Percentiles rank a stretch among this genome's conserved stretches.
These are phyloP conservation scores for Diuraphis noxia DNA, from an alignment of 1,140 invertebrate genomes.

Conservation along the genomic window DNA sequence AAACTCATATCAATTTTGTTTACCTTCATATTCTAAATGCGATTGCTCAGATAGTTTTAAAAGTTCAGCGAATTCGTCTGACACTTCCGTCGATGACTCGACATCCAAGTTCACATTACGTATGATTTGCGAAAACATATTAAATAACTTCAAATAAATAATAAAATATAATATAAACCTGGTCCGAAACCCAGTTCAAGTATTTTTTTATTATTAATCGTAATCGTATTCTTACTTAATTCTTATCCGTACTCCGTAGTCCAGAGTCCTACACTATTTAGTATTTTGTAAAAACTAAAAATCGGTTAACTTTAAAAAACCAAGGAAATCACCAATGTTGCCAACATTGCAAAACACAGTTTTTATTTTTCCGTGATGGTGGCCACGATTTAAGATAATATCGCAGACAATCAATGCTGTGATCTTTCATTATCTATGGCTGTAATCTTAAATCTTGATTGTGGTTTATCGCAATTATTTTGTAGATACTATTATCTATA, in stretches of 20 bases:
- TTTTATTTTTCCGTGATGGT: neutral
- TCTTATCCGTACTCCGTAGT: no score
- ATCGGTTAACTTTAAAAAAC: neutral
- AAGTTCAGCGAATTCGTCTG: neutral
- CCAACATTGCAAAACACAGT: neutral
- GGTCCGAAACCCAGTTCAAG: neutral
- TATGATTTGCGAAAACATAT: constrained; percentile 16
- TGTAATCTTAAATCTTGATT: no score
- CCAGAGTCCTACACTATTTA: no score
- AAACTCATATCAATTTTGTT: neutral
- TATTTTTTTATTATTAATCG: neutral
- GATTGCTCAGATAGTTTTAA: neutral
- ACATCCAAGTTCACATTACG: neutral
- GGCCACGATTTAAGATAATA: no score
- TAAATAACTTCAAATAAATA: neutral
- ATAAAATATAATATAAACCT: no score
- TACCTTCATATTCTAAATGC: constrained; percentile 14
- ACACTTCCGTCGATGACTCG: neutral
- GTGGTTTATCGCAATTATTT: neutral
- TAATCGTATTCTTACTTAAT: neutral
- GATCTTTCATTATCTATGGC: no score
- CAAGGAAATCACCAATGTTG: neutral
- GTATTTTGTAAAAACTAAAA: neutral
- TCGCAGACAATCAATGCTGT: no score
- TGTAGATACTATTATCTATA: no score